Evolutionary conservation across 2,113 vertebrate genomes (phyloP).

Genomic region (Cyprinus carpio): DNA sequence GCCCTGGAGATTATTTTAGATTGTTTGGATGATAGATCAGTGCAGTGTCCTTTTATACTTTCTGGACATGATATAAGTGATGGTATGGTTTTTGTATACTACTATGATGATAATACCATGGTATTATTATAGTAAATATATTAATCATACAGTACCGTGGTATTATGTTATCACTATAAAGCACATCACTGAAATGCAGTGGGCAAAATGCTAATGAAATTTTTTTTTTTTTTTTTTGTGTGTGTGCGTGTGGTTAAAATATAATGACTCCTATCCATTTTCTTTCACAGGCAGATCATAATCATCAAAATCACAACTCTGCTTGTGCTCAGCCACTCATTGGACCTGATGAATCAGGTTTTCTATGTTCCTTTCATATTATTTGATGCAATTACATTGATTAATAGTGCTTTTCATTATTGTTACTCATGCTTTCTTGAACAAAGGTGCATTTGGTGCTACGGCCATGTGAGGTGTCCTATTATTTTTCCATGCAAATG

Average conservation of each 20-base stretch:
- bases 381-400: neutral
- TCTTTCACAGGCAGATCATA: slow-evolving; percentile 20
- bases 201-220: neutral
- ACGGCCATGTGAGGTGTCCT: neutral
- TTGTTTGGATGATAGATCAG: slow-evolving; percentile 27
- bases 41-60: neutral
- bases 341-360: slow-evolving; percentile 36
- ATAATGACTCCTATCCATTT: neutral
- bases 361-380: neutral
- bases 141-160: neutral
- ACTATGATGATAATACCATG: neutral
- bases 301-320: slow-evolving; percentile 31
- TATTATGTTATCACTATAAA: neutral
- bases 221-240: slow-evolving; percentile 21
- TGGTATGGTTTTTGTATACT: neutral
- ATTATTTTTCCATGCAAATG: neutral
- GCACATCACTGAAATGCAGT: neutral
- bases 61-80: neutral
- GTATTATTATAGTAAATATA: neutral
- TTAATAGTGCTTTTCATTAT: neutral
- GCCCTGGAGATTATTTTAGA: slow-evolving; percentile 28
- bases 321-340: slow-evolving; percentile 45
- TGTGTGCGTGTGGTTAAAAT: neutral
- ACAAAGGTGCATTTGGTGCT: neutral
- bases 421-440: neutral